Percentiles rank a stretch among this genome's conserved stretches.
These are phyloP conservation scores for Phylloscopus collybita DNA, from an alignment of 2,797 vertebrate species.

Conservation along the genomic window DNA sequence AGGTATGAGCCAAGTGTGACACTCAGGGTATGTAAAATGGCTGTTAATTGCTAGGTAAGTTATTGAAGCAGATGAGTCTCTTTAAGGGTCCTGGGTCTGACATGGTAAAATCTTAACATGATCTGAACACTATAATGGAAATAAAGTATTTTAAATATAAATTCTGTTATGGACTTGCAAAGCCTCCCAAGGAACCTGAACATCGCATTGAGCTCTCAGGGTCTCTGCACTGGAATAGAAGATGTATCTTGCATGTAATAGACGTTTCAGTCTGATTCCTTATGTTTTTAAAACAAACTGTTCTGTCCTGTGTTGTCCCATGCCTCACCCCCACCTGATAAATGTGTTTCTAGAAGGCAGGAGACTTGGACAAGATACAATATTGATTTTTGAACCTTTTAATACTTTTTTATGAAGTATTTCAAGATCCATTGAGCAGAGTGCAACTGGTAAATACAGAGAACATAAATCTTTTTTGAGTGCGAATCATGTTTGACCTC, in stretches of 20 bases:
- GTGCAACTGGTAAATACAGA: background rate
- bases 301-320: background rate
- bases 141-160: conserved; percentile 40
- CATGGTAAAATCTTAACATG: background rate
- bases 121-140: background rate
- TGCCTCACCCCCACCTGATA: background rate
- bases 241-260: background rate
- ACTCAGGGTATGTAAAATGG: background rate
- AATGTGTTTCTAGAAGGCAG: background rate
- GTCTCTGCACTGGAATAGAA: background rate
- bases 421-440: background rate
- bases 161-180: background rate
- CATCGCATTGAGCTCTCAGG: background rate
- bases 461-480: background rate
- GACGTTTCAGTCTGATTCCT: background rate
- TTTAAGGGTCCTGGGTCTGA: background rate
- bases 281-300: background rate
- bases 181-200: background rate
- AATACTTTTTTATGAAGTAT: background rate
- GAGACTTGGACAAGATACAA: background rate
- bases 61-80: background rate
- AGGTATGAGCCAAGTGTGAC: background rate
- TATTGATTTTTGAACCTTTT: background rate
- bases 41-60: background rate
- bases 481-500: background rate